Conservation (phyloP, 2,797 vertebrate species). For the Lithobates sylvaticus region DNA sequence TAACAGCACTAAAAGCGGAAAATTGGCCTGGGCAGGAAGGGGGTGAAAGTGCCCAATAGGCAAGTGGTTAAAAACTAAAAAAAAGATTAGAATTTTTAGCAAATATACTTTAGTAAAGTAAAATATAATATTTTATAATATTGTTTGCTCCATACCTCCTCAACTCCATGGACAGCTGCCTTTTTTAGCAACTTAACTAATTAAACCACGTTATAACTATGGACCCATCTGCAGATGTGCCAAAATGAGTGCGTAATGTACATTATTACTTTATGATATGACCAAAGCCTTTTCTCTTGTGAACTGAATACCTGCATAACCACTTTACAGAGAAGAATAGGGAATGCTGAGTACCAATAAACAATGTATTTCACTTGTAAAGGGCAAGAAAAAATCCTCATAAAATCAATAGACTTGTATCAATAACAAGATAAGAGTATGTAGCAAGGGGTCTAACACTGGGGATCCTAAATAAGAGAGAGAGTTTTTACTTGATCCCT, state of each 20-base stretch:
- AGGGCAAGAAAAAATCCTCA: not conserved
- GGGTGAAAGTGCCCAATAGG: too few relatives aligned
- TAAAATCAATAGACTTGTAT: conserved; percentile 34
- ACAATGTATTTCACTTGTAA: conserved; percentile 1
- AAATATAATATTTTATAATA: too few relatives aligned
- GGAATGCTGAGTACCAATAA: conserved; percentile 3
- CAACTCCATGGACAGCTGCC: not conserved
- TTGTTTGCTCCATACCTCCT: too few relatives aligned
- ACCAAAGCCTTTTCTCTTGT: not conserved
- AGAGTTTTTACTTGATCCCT: too few relatives aligned
- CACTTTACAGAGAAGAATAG: not conserved
- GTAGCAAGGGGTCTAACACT: too few relatives aligned
- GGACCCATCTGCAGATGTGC: conserved; percentile 9
- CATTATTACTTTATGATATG: conserved; percentile 7
- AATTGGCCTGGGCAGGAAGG: too few relatives aligned
- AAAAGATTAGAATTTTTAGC: too few relatives aligned
- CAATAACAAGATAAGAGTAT: conserved; percentile 38
- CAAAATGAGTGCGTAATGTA: conserved; percentile 8
- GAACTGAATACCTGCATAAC: not conserved
- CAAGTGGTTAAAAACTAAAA: too few relatives aligned
- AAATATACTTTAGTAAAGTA: too few relatives aligned
- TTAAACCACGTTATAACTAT: not conserved
- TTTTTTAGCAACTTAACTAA: not conserved
- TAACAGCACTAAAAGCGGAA: too few relatives aligned
- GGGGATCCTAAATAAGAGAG: too few relatives aligned